These are phyloP conservation scores for Hylyphantes graminicola DNA, from an alignment of 1,140 invertebrate genomes.

Conservation along the genomic window DNA sequence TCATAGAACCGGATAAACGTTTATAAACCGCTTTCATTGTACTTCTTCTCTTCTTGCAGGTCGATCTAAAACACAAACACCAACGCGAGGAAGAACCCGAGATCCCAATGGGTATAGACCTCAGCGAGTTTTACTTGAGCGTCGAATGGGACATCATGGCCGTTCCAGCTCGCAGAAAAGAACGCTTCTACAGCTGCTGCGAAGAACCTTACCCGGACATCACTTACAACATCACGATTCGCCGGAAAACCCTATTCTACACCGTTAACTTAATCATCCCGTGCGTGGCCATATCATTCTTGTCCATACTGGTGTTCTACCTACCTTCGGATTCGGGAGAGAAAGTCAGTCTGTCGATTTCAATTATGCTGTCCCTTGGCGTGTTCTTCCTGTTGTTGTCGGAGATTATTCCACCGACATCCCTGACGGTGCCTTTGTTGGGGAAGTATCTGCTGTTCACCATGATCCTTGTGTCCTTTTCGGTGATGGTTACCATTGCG, in stretches of 20 bases:
- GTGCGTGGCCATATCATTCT: slow-evolving; percentile 96
- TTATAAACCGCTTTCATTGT: too few relatives aligned
- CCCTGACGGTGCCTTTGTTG: slow-evolving; percentile 94
- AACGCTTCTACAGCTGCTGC: slow-evolving; percentile 96
- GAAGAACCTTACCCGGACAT: slow-evolving; percentile 95
- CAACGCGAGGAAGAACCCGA: slow-evolving; percentile 86
- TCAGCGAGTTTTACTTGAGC: slow-evolving; percentile 96
- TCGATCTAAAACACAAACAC: slow-evolving; percentile 91
- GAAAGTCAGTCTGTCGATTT: slow-evolving; percentile 98
- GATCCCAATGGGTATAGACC: slow-evolving; percentile 91
- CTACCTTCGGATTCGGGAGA: slow-evolving; percentile 97
- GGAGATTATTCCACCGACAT: slow-evolving; percentile 98
- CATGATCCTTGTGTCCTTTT: slow-evolving; percentile 95
- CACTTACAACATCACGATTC: slow-evolving; percentile 98
- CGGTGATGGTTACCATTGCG: slow-evolving; percentile 92
- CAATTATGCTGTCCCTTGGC: slow-evolving; percentile 98
- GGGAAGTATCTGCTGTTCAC: slow-evolving; percentile 99
- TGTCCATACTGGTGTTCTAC: slow-evolving; percentile 98
- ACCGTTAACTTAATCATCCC: slow-evolving; percentile 96
- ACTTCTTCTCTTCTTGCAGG: slow-evolving; percentile 72
- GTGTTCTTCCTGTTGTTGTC: slow-evolving; percentile 99
- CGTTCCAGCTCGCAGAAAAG: slow-evolving; percentile 93
- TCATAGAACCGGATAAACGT: too few relatives aligned
- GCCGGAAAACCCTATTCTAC: slow-evolving; percentile 95
- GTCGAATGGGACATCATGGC: slow-evolving; percentile 99